Percentiles rank a stretch among this genome's conserved stretches.
phyloP scores from a whole-genome alignment of 2,797 vertebrate genomes.

The Picus viridis region DNA sequence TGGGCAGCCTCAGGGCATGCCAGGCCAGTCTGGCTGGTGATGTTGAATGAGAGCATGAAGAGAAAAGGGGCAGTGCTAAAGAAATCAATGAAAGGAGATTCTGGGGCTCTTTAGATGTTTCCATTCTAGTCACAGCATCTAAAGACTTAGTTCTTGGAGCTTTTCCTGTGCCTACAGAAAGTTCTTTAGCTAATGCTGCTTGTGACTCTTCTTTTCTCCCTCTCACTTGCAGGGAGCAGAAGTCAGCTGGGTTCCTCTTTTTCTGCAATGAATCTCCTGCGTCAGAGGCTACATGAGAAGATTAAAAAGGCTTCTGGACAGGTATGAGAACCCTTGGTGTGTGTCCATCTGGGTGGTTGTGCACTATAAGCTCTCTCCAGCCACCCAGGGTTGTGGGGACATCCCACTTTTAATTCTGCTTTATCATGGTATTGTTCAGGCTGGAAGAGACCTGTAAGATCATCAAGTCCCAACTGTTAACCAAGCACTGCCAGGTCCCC shows the following conservation, averaged over 20 bases:
- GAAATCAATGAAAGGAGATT: not conserved
- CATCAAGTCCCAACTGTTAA: too few relatives aligned
- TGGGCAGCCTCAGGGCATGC: not conserved
- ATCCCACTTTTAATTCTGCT: not conserved
- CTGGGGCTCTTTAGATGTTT: not conserved
- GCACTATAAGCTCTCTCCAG: not conserved
- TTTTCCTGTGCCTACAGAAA: not conserved
- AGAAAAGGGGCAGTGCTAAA: not conserved
- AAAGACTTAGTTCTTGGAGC: not conserved
- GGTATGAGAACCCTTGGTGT: conserved; percentile 72
- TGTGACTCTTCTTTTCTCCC: not conserved
- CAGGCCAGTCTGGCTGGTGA: not conserved
- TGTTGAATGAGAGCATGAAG: not conserved
- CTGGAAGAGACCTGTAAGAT: too few relatives aligned
- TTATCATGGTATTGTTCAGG: not conserved
- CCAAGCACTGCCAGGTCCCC: too few relatives aligned
- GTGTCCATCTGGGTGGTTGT: not conserved
- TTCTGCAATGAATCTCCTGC: conserved; percentile 86
- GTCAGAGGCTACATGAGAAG: conserved; percentile 90
- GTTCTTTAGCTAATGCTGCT: not conserved
- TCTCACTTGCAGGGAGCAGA: conserved; percentile 67
- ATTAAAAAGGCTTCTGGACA: conserved; percentile 89
- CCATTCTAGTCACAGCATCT: not conserved
- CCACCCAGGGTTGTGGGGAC: not conserved
- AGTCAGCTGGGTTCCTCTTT: conserved; percentile 68